Evolutionary conservation across 2,888 invertebrate species (phyloP).

Genomic region (Drosophila niveifrons): DNA sequence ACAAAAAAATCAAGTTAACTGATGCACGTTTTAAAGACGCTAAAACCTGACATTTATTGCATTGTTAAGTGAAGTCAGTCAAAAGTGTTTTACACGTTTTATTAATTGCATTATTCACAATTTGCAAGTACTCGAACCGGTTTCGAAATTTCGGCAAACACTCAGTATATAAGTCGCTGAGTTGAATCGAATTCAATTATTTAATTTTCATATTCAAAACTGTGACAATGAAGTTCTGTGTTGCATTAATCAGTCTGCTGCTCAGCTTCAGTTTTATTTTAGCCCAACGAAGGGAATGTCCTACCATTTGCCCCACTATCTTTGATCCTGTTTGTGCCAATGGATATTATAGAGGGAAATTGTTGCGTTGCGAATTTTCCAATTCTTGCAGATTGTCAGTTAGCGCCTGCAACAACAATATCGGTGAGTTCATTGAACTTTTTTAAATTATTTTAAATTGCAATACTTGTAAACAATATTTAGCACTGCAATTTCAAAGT

Average conservation of each 20-base stretch:
- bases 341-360: background rate
- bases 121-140: background rate
- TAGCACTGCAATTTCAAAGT: too few species aligned
- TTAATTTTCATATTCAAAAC: background rate
- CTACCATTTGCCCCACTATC: background rate
- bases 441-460: background rate
- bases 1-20: background rate
- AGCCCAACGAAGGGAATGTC: background rate
- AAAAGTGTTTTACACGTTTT: background rate
- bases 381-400: background rate
- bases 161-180: background rate
- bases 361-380: background rate
- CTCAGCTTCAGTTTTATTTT: background rate
- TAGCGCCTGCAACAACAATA: background rate
- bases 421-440: slow-evolving; percentile 9
- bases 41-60: background rate
- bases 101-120: background rate
- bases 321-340: background rate
- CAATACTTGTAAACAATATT: too few species aligned
- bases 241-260: background rate
- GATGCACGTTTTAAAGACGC: background rate
- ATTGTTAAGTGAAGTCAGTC: background rate
- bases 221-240: slow-evolving; percentile 3
- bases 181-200: background rate
- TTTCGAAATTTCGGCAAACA: background rate